Evolutionary conservation across 2,113 vertebrate species (phyloP).

Genomic region (Prolemur simus): DNA sequence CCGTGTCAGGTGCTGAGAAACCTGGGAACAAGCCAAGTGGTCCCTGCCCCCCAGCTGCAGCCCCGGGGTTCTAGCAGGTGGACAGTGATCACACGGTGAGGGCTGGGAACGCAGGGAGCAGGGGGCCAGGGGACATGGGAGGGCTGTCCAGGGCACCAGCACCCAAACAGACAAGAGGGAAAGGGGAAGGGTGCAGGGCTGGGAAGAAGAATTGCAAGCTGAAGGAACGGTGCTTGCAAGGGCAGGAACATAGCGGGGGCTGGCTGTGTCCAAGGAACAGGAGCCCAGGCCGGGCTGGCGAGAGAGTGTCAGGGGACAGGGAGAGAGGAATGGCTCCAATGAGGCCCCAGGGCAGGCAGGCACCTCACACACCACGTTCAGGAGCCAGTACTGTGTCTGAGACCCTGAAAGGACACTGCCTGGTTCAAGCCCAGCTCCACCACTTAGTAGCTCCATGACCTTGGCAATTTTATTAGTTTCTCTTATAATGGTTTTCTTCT

Average conservation of each 20-base stretch:
- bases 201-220: no score
- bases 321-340: rapidly evolving
- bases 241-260: background rate
- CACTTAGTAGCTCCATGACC: background rate
- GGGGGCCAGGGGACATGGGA: background rate
- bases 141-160: background rate
- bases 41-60: background rate
- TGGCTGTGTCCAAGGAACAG: background rate
- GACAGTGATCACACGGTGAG: background rate
- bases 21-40: background rate
- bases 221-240: background rate
- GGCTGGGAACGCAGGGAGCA: background rate
- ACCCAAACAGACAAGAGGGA: background rate
- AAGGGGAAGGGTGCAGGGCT: background rate
- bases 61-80: background rate
- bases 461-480: background rate
- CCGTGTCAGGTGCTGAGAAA: background rate
- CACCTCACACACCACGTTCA: rapidly evolving
- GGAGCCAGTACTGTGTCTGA: background rate
- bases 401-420: background rate
- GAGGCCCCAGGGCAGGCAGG: background rate
- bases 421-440: background rate
- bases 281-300: background rate
- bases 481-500: background rate
- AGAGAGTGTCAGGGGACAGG: no score